Base-by-base conservation (phyloP, 2,113 vertebrate species). In the Percina caprodes region DNA sequence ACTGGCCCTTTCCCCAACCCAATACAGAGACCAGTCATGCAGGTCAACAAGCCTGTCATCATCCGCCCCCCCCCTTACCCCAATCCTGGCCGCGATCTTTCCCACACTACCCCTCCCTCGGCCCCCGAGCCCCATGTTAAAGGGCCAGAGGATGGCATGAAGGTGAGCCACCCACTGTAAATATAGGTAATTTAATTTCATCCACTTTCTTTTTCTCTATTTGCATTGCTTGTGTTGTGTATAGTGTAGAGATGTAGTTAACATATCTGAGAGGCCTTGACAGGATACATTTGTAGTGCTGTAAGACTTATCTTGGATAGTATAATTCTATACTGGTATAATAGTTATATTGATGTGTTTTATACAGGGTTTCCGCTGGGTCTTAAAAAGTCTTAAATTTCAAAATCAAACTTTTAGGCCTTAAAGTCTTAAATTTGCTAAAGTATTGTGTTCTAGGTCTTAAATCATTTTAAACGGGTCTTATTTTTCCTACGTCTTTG, bases 121-220 rank as follows among this genome's bases (percentile, higher is more conserved):
- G 94, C 88, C 92, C 91, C 94, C 7, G 94, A 95, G 84, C 85
- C 91, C 89, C 69, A 84, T 39, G 74, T 91, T 65, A 95, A 95
- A 88, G 95, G 93, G 85, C 87, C 93, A 71, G 95, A 96, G 93
- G 96, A 96, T 91, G 95, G 95, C 92, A 93, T 95, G 95, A 96
- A 96, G 96, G 95, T 96, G 95, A 96, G 95, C 95, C 94, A 95
- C 92, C 95, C 94, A 89, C 94, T 95, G 88, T 96, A 95, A 95
- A 93, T 86, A 92, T 95, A 95, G 94, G 95, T 95, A 95, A 95
- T 94, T 93, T 85, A 18, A 91, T 92, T 91, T 91, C 86, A 84
- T 89, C 74, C 23, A 76, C 84, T 92, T 90, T 79, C 77, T 80
- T 86, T 91, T 83, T 88, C 63, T 85, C 15, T 87, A 30, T 73